Conservation (phyloP, 2,113 vertebrate species). For the Tachuris rubrigastra region DNA sequence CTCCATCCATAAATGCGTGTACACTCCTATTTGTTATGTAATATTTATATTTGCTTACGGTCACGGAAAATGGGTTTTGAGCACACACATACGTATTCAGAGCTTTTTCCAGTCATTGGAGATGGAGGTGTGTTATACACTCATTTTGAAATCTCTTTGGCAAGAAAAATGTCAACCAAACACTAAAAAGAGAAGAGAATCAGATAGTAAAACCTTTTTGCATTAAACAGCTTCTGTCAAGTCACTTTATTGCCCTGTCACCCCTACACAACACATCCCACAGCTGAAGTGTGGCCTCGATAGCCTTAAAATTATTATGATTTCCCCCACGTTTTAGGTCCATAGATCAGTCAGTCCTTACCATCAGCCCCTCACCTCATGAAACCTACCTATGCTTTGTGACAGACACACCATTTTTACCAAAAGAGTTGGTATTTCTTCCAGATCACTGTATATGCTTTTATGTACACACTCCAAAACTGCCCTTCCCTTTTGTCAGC, state of each 20-base stretch:
- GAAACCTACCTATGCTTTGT: neutral
- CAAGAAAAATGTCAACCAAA: neutral
- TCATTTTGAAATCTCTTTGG: neutral
- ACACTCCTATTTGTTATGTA: neutral
- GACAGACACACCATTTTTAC: neutral
- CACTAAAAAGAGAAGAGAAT: neutral
- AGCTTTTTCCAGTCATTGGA: neutral
- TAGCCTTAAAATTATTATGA: rapidly evolving
- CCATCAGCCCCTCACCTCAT: neutral
- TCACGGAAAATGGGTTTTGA: neutral
- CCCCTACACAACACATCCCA: rapidly evolving
- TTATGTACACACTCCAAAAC: neutral
- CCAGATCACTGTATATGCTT: neutral
- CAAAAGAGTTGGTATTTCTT: neutral
- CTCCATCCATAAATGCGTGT: neutral
- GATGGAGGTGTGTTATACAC: neutral
- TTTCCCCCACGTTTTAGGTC: neutral
- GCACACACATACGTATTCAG: neutral
- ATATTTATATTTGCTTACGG: neutral
- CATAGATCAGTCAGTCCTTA: neutral
- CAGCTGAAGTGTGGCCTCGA: neutral
- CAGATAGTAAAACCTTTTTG: neutral
- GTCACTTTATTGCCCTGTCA: neutral
- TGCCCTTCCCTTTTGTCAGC: neutral
- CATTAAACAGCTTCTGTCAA: neutral